These are phyloP conservation scores for Miltochrista miniata DNA, from an alignment of 2,888 invertebrate species.

Conservation along the genomic window DNA sequence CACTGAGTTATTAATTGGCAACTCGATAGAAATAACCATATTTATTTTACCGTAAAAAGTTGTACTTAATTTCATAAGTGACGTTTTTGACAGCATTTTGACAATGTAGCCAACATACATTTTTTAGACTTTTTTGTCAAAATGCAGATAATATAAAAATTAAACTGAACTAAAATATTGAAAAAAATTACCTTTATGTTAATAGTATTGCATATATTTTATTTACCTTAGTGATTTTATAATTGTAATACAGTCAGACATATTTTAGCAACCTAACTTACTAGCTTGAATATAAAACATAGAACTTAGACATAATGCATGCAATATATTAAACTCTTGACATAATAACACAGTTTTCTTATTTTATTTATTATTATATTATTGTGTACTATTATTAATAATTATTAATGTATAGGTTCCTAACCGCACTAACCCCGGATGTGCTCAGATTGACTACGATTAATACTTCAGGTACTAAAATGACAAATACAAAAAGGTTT, in stretches of 20 bases:
- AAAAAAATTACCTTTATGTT: too few relatives aligned
- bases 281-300: slow-evolving; percentile 25
- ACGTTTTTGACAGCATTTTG: too few relatives aligned
- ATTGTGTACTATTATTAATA: slow-evolving; percentile 42
- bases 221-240: neutral
- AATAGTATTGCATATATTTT: too few relatives aligned
- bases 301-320: slow-evolving; percentile 39
- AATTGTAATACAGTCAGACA: slow-evolving; percentile 10
- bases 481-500: slow-evolving; percentile 47
- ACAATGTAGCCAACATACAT: too few relatives aligned
- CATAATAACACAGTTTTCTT: slow-evolving; percentile 41
- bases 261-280: slow-evolving; percentile 24
- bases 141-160: too few relatives aligned
- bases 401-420: slow-evolving; percentile 73
- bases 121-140: too few relatives aligned
- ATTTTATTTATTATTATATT: slow-evolving; percentile 36
- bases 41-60: too few relatives aligned
- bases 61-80: too few relatives aligned
- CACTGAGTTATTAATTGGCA: too few relatives aligned
- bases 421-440: slow-evolving; percentile 82
- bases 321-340: slow-evolving; percentile 43
- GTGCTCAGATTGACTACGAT: slow-evolving; percentile 82
- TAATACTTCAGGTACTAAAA: slow-evolving; percentile 79
- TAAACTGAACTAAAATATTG: neutral
- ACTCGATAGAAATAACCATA: too few relatives aligned